Evolutionary conservation across 2,888 invertebrate genomes (phyloP).

Genomic region (Strigamia crassipes): DNA sequence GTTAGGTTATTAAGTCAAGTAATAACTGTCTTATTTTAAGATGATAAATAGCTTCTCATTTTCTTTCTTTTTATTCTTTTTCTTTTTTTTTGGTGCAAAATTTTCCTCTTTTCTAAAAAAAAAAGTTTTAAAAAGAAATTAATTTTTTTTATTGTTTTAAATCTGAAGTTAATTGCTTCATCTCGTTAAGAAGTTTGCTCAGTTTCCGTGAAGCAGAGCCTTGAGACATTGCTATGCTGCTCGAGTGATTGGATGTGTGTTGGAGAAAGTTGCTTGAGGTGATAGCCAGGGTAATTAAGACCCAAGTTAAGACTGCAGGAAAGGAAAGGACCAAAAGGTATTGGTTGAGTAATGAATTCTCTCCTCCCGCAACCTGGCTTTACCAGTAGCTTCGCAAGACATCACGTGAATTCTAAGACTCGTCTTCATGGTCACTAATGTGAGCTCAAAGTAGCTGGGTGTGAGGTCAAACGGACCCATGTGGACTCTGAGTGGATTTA

Average conservation of each 20-base stretch:
- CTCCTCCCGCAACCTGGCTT: neutral
- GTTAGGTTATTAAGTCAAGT: conserved; percentile 40
- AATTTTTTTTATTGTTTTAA: conserved; percentile 34
- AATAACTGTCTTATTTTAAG: conserved; percentile 26
- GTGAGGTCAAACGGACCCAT: conserved; percentile 34
- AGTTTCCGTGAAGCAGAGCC: conserved; percentile 32
- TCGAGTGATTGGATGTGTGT: conserved; percentile 42
- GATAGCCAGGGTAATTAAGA: conserved; percentile 36
- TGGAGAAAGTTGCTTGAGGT: conserved; percentile 33
- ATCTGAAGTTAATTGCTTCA: conserved; percentile 40
- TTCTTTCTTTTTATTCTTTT: neutral
- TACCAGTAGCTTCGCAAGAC: neutral
- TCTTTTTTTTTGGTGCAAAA: neutral
- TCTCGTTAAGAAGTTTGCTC: conserved; percentile 42
- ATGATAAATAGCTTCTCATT: conserved; percentile 18
- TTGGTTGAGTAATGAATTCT: conserved; percentile 27
- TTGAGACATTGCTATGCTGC: conserved; percentile 32
- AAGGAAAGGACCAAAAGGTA: conserved; percentile 30
- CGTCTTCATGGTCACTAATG: conserved; percentile 40
- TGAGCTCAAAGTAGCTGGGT: conserved; percentile 32
- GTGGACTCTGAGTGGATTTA: conserved; percentile 15
- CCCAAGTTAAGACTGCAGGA: conserved; percentile 37
- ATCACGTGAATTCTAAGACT: conserved; percentile 25
- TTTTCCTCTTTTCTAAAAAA: neutral
- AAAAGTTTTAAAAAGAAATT: neutral